A percentile compares a stretch with the other conserved stretches of the same genome.
Conservation (phyloP, 2,113 vertebrate genomes). For the Melanerpes aurifrons region DNA sequence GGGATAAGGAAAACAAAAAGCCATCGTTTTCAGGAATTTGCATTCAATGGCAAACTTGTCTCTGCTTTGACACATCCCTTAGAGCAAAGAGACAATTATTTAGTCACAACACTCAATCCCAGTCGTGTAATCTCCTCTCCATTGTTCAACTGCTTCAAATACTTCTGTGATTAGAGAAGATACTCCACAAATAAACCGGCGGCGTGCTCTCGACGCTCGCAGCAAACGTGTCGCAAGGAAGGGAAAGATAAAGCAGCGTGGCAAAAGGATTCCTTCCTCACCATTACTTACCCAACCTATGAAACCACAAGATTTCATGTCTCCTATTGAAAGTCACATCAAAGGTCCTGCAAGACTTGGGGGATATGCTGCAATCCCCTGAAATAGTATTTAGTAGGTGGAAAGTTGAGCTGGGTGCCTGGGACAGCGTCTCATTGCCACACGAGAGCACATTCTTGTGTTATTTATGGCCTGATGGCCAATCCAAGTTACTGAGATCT, state of each 20-base stretch:
- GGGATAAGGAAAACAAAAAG: background rate
- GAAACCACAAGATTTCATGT: background rate
- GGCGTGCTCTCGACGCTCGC: background rate
- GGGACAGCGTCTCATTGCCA: background rate
- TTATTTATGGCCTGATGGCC: background rate
- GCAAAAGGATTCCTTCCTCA: constrained; percentile 15
- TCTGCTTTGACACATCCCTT: constrained; percentile 38
- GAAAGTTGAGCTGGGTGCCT: background rate
- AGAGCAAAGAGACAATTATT: constrained; percentile 62
- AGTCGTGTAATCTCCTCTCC: constrained; percentile 27
- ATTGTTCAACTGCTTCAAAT: constrained; percentile 32
- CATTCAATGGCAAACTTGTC: background rate
- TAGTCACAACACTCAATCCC: constrained; percentile 58
- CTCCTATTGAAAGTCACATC: background rate
- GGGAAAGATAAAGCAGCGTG: background rate
- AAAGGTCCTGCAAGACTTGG: background rate
- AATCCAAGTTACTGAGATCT: background rate
- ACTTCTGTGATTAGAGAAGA: constrained; percentile 23
- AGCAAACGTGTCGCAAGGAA: background rate
- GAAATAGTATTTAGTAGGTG: background rate
- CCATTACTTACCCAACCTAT: background rate
- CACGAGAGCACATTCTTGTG: background rate
- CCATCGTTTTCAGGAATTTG: background rate
- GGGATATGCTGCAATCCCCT: background rate
- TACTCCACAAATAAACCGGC: constrained; percentile 32